Evolutionary conservation across 2,113 vertebrate genomes (phyloP), one percentile per base, ranked within the genome.

Genomic region (Cavia aperea): DNA sequence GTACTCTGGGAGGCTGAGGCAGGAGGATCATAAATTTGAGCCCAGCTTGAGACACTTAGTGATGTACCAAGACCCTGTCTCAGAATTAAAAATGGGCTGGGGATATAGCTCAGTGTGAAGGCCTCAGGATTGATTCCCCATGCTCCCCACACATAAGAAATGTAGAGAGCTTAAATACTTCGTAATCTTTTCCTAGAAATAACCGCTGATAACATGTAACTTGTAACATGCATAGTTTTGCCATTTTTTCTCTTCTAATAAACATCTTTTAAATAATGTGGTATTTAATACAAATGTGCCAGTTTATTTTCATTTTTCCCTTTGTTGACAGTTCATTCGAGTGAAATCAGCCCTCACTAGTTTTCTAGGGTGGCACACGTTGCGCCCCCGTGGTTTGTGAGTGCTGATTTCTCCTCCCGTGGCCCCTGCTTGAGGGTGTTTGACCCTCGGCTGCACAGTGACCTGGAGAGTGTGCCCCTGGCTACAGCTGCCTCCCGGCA

Each of bases 301-400:
- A 73, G 18, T 88, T 79, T 70, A 46, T 88, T 60, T 79, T 91
- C 36, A 62, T 5, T 43, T 72, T 94, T 90, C 85, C 79, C 66
- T 60, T 77, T 26, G 21, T 87, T 51, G 19, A 29, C 65, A 23
- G 51, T 60, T 93, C n/a, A 77, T 92, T 90, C 68, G 43, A 66
- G 8, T 89, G 46, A 91, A 63, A 70, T 60, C 83, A 39, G 4
- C 33, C 29, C 65, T 39, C 54, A 3, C 10, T 5, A 62, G 56
- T 36, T 86, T 88, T 81, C 77, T 85, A 56, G 51, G 58, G 36
- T 33, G 24, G 70, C 51, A 49, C 46, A 15, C 60, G 63, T 87
- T 79, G 26, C 0, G 24, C 31, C 43, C 19, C 49, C 78, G 1
- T 54, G 33, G 5, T 77, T 49, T 88, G 18, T 79, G 72, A 65